A percentile compares a stretch with the other conserved stretches of the same genome.
Evolutionary conservation across 2,113 vertebrate species (phyloP).

Genomic region (Speoplatyrhinus poulsoni): DNA sequence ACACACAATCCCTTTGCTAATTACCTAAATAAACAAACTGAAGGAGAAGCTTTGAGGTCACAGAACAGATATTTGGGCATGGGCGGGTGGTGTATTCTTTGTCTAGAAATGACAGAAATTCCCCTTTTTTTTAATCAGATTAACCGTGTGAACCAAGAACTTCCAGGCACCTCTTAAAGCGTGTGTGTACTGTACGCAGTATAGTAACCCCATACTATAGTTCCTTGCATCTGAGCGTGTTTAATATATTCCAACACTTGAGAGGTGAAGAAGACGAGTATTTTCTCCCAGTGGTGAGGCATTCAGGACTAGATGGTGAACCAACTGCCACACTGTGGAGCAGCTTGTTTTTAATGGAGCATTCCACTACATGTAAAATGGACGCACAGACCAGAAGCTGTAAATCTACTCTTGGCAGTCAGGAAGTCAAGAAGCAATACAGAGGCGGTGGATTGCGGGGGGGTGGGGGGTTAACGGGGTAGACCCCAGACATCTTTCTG

Average conservation of each 20-base stretch:
- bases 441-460: neutral
- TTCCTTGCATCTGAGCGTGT: neutral
- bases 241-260: conserved; percentile 22
- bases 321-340: neutral
- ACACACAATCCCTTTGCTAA: neutral
- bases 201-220: neutral
- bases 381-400: conserved; percentile 26
- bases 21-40: neutral
- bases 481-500: neutral
- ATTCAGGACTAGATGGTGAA: neutral
- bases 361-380: conserved; percentile 37
- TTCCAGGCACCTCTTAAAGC: neutral
- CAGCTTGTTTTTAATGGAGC: conserved; percentile 25
- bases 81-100: neutral
- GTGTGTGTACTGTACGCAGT: too few relatives aligned
- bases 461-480: neutral
- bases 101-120: neutral
- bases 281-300: conserved; percentile 18
- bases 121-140: neutral
- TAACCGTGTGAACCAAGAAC: neutral
- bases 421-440: conserved; percentile 31
- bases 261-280: conserved; percentile 16
- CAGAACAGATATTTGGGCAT: neutral
- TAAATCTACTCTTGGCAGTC: conserved; percentile 39
- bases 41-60: neutral